Base-by-base conservation (phyloP, 2,888 invertebrate genomes). In the Glaucopsyche alexis region DNA sequence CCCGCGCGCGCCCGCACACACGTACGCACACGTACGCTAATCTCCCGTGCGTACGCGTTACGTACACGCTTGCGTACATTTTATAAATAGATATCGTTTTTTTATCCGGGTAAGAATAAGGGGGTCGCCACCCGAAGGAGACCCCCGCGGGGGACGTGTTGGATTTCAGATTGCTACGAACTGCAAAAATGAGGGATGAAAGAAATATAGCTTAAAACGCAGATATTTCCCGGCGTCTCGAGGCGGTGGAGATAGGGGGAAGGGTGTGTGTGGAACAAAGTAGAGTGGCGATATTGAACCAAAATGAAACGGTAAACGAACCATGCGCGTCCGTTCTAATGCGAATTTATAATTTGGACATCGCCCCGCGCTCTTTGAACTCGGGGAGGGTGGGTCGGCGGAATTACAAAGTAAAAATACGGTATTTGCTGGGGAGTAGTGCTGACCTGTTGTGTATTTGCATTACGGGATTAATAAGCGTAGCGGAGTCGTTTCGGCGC, bases 151-250 rank as follows among this genome's bases (percentile, higher is more conserved):
- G 92, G 90, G 93, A 91, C 92, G 93, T 92, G 91, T 91, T 91
- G 93, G 93, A 91, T 92, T 93, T 91, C 93, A 93, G 93, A 93
- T 93, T 93, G 93, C 93, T 93, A 92, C 93, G 92, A 93, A 93
- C 93, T 93, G 93, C 93, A 93, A 93, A 93, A 93, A 93, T 93
- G 93, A 93, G 93, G 93, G 93, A 93, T 93, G 93, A 93, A 93
- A 93, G 93, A 93, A 93, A 93, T 93, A 93, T 93, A 93, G 93
- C 93, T 93, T 93, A 93, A 93, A 93, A 93, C 93, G 93, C 93
- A 93, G 93, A 93, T 93, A 93, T 92, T 93, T 92, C 91, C 90
- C 91, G 92, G 89, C 92, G 90, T 92, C 92, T 92, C 93, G 90
- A 93, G 91, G 88, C 87, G 84, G 76, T 83, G 85, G 83, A 81